Conservation (phyloP, 2,113 vertebrate species). For the Salvelinus namaycush region DNA sequence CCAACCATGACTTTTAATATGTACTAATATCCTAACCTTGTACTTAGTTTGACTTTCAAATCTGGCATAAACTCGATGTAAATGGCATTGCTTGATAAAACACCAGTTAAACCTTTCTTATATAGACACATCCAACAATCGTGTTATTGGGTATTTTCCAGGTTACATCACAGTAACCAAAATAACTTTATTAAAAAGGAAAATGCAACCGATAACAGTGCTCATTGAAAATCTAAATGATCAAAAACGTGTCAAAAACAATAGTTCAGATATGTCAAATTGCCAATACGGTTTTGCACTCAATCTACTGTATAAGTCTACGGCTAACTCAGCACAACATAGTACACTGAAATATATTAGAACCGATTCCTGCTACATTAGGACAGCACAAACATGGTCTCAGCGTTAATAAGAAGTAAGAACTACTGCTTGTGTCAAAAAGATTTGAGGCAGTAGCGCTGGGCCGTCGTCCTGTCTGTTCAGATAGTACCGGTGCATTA, state of each 20-base stretch:
- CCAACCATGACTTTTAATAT: no score
- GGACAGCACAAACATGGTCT: background rate
- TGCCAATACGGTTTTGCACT: constrained; percentile 32
- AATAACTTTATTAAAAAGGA: background rate
- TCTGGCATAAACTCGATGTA: no score
- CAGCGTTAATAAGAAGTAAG: background rate
- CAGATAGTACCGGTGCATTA: background rate
- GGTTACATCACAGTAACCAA: background rate
- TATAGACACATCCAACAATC: background rate
- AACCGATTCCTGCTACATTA: background rate
- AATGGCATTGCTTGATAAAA: no score
- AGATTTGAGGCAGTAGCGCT: background rate
- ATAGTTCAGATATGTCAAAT: constrained; percentile 28
- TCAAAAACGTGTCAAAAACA: no score
- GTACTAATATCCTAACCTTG: no score
- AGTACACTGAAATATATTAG: background rate
- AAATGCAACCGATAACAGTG: constrained; percentile 4
- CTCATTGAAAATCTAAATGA: background rate
- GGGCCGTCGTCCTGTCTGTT: background rate
- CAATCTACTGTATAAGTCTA: background rate
- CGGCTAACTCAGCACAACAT: constrained; percentile 8
- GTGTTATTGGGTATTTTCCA: no score
- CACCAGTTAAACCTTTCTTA: no score
- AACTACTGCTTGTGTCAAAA: background rate
- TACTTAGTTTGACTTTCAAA: no score